Percentiles rank a stretch among this genome's conserved stretches.
phyloP scores from a whole-genome alignment of 1,140 invertebrate species.

The Tigriopus japonicus region DNA sequence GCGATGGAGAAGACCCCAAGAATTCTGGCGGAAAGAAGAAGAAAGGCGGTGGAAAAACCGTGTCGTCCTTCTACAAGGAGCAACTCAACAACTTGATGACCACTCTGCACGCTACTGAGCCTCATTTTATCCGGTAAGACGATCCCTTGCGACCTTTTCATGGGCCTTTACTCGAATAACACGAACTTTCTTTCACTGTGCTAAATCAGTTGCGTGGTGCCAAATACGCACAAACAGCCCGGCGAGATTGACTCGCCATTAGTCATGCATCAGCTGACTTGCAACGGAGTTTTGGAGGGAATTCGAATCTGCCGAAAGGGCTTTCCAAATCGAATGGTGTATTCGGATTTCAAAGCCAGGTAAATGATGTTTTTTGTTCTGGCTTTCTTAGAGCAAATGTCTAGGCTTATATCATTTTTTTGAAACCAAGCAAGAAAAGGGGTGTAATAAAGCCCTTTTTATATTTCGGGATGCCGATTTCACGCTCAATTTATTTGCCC shows the following conservation, averaged over 20 bases:
- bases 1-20: conserved; percentile 37
- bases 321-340: conserved; percentile 32
- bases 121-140: conserved; percentile 90
- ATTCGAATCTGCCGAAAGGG: conserved; percentile 40
- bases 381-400: no score
- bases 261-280: conserved; percentile 32
- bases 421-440: neutral
- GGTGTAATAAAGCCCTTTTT: no score
- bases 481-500: neutral
- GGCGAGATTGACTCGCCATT: conserved; percentile 15
- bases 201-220: conserved; percentile 8
- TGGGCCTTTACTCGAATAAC: neutral
- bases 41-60: conserved; percentile 21
- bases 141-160: no score
- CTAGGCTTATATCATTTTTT: neutral
- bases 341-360: conserved; percentile 15
- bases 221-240: conserved; percentile 13
- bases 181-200: neutral
- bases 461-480: no score
- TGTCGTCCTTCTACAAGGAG: conserved; percentile 38
- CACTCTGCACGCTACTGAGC: conserved; percentile 82
- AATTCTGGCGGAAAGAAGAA: conserved; percentile 16
- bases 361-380: no score
- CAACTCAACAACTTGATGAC: conserved; percentile 94
- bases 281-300: conserved; percentile 39